These are phyloP conservation scores for Apistogramma diplotaenia DNA, from an alignment of 2,113 vertebrate genomes.

Conservation along the genomic window DNA sequence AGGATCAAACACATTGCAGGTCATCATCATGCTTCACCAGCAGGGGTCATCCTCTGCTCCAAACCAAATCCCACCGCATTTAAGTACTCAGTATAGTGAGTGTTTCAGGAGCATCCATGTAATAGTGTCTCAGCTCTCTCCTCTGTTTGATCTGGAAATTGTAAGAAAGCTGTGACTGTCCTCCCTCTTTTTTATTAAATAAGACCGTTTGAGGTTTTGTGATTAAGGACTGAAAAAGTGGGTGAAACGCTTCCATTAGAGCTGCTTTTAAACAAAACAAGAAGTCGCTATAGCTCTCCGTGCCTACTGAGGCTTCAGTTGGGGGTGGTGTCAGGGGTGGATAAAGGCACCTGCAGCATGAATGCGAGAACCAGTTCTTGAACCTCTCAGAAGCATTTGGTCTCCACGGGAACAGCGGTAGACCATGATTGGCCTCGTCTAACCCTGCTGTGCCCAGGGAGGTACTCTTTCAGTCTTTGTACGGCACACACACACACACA, in stretches of 20 bases:
- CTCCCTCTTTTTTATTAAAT: background rate
- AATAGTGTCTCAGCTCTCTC: background rate
- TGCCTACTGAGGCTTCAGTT: conserved; percentile 28
- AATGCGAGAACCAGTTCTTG: conserved; percentile 55
- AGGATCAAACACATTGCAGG: background rate
- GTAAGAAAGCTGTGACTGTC: background rate
- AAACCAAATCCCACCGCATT: background rate
- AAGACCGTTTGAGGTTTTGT: background rate
- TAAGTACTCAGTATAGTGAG: background rate
- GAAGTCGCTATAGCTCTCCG: background rate
- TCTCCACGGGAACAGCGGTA: conserved; percentile 52
- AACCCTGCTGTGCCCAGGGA: conserved; percentile 61
- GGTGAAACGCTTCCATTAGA: conserved; percentile 2
- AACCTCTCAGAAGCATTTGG: conserved; percentile 47
- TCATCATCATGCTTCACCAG: conserved; percentile 53
- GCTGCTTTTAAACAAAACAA: background rate
- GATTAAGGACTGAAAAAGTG: background rate
- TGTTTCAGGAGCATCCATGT: background rate
- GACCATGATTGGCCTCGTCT: conserved; percentile 41
- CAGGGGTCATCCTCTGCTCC: conserved; percentile 62
- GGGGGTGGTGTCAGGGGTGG: conserved; percentile 6
- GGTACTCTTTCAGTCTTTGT: conserved; percentile 42
- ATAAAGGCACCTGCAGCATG: conserved; percentile 51
- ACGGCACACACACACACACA: background rate
- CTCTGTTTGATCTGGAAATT: background rate